Base-by-base conservation (phyloP, 2,113 vertebrate species). In the Pedionomus torquatus region DNA sequence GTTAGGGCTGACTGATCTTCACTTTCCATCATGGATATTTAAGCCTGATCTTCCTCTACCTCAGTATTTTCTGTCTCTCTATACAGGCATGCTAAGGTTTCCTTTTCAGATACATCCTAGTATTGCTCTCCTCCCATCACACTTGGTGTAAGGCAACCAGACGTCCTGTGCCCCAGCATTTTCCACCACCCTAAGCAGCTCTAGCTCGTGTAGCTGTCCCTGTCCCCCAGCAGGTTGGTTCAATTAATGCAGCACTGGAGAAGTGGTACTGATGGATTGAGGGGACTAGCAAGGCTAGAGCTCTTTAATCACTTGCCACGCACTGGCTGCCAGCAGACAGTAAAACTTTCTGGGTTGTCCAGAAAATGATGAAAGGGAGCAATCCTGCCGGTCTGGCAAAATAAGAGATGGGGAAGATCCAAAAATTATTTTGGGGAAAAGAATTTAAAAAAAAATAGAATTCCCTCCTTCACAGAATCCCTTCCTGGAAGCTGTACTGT, bases 171-270 rank as follows among this genome's bases (percentile, higher is more conserved):
- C 0, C 3, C 25, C 12, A 30, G 30, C 26, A 15, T 20, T 60
- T 33, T 21, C 33, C 30, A 52, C 8, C 41, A 61, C 4, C 8
- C 3, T 30, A 70, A 31, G 51, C 25, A 83, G 49, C n/a, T 13
- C 28, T 0, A 0, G 9, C n/a, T 44, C 21, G 3, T 35, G 37
- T 23, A 52, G 26, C 41, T 41, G 37, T 44, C 0, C 25, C 21
- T n/a, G 37, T 49, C 0, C 25, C 21, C 51, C n/a, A 77, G 41
- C 26, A 64, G 71, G 30, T 14, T 55, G 26, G 57, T 13, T 61
- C 63, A 17, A 5, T 37, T 20, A 57, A n/a, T 5, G 13, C 19
- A 43, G 12, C 26, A 3, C 51, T 35, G 43, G 23, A 58, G 33
- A 51, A 66, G 15, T 4, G 20, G 13, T 33, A 8, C 16, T 33